Conservation (phyloP, 2,888 invertebrate genomes). For the Zaprionus bogoriensis region DNA sequence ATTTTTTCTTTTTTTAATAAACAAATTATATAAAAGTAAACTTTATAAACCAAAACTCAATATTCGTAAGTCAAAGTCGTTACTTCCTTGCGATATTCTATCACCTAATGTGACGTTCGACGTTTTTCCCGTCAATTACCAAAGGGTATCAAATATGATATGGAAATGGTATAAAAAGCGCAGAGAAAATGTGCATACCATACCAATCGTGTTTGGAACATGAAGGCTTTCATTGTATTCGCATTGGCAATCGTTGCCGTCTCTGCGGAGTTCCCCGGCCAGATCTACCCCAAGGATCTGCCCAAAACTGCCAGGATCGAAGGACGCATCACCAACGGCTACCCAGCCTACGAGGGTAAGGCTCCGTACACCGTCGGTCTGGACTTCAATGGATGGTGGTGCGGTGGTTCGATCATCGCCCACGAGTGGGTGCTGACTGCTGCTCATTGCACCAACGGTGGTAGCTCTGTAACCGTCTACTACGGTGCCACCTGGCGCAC, state of each 20-base stretch:
- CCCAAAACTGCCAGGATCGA: constrained; percentile 30
- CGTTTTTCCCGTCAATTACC: neutral
- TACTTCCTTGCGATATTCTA: no score
- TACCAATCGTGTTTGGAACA: constrained; percentile 15
- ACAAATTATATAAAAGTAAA: no score
- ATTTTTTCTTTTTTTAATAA: no score
- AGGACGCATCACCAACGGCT: constrained; percentile 66
- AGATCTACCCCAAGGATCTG: constrained; percentile 42
- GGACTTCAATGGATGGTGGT: constrained; percentile 65
- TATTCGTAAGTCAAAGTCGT: no score
- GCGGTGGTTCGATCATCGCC: constrained; percentile 66
- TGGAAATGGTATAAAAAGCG: constrained; percentile 16
- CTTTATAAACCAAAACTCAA: no score
- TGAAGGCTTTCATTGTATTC: constrained; percentile 18
- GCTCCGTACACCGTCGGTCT: constrained; percentile 75
- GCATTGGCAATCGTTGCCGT: constrained; percentile 43
- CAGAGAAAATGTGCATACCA: constrained; percentile 11
- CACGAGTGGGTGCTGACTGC: constrained; percentile 59
- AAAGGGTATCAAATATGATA: constrained; percentile 9
- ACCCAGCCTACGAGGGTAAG: constrained; percentile 54
- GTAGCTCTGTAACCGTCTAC: constrained; percentile 52
- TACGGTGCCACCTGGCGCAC: constrained; percentile 59
- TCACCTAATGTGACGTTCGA: neutral
- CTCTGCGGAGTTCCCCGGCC: constrained; percentile 21
- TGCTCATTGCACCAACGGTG: constrained; percentile 72